phyloP scores from a whole-genome alignment of 2,113 vertebrate species.

The Synodontis membranacea region DNA sequence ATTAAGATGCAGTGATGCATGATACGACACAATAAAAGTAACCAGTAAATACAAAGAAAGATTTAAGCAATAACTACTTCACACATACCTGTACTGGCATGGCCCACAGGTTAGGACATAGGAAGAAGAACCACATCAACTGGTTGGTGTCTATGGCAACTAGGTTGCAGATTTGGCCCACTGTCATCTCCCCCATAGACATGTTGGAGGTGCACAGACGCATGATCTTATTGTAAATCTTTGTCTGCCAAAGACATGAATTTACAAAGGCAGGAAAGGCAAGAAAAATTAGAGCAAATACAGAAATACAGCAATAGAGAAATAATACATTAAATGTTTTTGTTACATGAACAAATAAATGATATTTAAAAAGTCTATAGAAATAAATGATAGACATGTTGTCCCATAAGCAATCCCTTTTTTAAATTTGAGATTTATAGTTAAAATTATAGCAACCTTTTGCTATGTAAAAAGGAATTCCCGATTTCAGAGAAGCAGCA shows the following conservation, averaged over 20 bases:
- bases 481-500: not conserved
- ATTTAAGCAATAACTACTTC: not conserved
- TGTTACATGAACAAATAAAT: not conserved
- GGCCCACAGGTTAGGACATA: slow-evolving; percentile 97
- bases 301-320: not conserved
- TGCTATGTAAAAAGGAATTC: not conserved
- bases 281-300: not conserved
- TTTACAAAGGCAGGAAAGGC: not conserved
- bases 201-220: slow-evolving; percentile 95
- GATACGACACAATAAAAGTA: not conserved
- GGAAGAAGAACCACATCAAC: slow-evolving; percentile 99
- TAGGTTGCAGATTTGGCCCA: slow-evolving; percentile 95
- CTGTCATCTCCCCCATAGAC: slow-evolving; percentile 96
- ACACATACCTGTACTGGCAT: slow-evolving; percentile 93
- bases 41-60: not conserved
- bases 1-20: not conserved
- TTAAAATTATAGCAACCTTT: not conserved
- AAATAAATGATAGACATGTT: not conserved
- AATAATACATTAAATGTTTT: not conserved
- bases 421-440: no score
- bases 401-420: not conserved
- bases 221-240: slow-evolving; percentile 99
- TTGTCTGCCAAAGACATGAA: slow-evolving; percentile 76
- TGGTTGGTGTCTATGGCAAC: slow-evolving; percentile 98
- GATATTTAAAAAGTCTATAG: not conserved